Evolutionary conservation across 2,797 vertebrate genomes (phyloP), one percentile per base, ranked within the genome.

Genomic region (Syngnathus rostellatus): DNA sequence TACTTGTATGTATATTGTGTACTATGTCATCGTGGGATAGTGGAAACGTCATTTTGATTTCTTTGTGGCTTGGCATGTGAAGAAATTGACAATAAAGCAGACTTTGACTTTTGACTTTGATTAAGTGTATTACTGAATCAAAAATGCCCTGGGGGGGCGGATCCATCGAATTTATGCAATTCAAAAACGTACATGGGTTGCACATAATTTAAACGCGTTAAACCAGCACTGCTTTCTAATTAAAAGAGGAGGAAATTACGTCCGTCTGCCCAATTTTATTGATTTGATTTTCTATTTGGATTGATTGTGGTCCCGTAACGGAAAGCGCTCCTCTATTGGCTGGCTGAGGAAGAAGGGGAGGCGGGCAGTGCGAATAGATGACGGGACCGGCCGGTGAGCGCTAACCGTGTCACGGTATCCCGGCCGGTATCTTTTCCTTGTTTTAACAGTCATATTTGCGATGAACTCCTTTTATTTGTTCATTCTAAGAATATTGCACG

Each of bases 301-400:
- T 73, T 60, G 58, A 78, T 64, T 23, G n/a, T 12, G 38, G 38
- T 41, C 57, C 37, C 63, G 70, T 71, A 70, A 74, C 73, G 68
- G 71, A 51, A 62, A 72, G 74, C 69, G 81, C 74, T 62, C 63
- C 68, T 65, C 68, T 46, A 77, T 68, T 73, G 85, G 82, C 64
- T 66, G 58, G 72, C 68, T 70, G 72, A 77, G 64, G 72, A 40
- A 17, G 60, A 14, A 38, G 72, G 60, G 73, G 81, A 80, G 74
- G 82, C 70, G 81, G 83, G 67, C 76, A 68, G 78, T 53, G 80
- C 70, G 75, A 61, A 82, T 77, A 75, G 80, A 84, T 76, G 81
- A 8, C 8, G 61, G 61, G 43, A 63, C 21, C 75, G 72, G 71
- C 77, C 25, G 69, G 14, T 76, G 64, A 57, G 39, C 12, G 38